Conservation (phyloP, 2,113 vertebrate genomes). For the Pogona vitticeps region DNA sequence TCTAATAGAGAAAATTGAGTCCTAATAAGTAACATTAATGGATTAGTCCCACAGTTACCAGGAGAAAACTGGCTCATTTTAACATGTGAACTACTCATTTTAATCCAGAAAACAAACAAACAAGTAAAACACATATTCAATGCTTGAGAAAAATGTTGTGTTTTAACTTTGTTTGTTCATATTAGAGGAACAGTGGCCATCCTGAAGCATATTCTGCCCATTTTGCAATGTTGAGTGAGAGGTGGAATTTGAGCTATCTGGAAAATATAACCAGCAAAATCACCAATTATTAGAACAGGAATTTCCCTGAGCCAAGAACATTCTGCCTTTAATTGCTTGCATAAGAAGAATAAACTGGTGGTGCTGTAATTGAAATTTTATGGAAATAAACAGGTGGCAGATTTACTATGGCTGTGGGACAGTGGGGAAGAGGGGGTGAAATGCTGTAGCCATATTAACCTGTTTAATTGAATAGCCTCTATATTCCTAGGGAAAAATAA, state of each 20-base stretch:
- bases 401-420: conserved; percentile 76
- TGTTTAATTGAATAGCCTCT: conserved; percentile 77
- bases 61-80: background rate
- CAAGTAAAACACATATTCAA: background rate
- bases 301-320: conserved; percentile 55
- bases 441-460: conserved; percentile 76
- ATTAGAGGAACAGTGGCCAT: background rate
- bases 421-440: conserved; percentile 57
- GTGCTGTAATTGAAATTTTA: conserved; percentile 83
- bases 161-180: background rate
- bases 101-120: background rate
- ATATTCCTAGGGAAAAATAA: conserved; percentile 37
- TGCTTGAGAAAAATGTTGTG: background rate
- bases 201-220: background rate
- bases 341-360: conserved; percentile 74
- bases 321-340: conserved; percentile 73
- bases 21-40: background rate
- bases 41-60: background rate
- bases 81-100: background rate
- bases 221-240: background rate
- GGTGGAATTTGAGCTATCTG: conserved; percentile 7
- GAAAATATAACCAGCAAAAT: conserved; percentile 15
- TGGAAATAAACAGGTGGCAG: conserved; percentile 85
- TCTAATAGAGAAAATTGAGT: background rate
- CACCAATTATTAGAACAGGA: background rate